These are phyloP conservation scores for Drosophila kuntzei DNA, from an alignment of 2,888 invertebrate species.

Conservation along the genomic window DNA sequence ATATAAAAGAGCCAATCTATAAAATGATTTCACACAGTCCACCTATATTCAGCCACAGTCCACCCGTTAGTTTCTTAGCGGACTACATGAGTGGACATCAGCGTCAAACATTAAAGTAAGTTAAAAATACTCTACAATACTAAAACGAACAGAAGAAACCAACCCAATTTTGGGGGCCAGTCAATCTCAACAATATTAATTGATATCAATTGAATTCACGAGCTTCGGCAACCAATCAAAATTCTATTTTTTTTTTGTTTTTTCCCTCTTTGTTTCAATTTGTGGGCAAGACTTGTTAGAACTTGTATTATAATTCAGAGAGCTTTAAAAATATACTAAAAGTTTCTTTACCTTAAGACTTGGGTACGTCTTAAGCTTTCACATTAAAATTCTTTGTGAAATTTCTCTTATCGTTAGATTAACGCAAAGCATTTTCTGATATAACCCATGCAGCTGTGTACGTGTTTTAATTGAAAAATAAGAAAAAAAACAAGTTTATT, in stretches of 20 bases:
- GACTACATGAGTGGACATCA: slow-evolving; percentile 87
- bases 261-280: neutral
- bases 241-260: slow-evolving; percentile 28
- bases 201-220: slow-evolving; percentile 61
- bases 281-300: neutral
- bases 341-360: slow-evolving; percentile 3
- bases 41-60: slow-evolving; percentile 90
- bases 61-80: slow-evolving; percentile 88
- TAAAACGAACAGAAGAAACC: slow-evolving; percentile 16
- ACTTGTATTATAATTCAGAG: neutral
- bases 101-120: slow-evolving; percentile 84
- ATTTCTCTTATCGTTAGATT: slow-evolving; percentile 53
- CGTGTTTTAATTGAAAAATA: slow-evolving; percentile 30
- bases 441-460: slow-evolving; percentile 31
- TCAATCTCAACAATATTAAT: slow-evolving; percentile 43
- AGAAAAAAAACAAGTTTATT: slow-evolving; percentile 4
- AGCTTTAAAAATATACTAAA: neutral
- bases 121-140: slow-evolving; percentile 40
- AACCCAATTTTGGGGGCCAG: slow-evolving; percentile 21
- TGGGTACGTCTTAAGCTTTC: slow-evolving; percentile 27
- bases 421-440: slow-evolving; percentile 37
- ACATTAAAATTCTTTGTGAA: slow-evolving; percentile 22
- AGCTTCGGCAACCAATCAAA: slow-evolving; percentile 63
- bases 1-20: slow-evolving; percentile 53
- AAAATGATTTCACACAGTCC: slow-evolving; percentile 90